Base-by-base conservation (phyloP, 1,140 invertebrate genomes). In the Rhizoglyphus robini region DNA sequence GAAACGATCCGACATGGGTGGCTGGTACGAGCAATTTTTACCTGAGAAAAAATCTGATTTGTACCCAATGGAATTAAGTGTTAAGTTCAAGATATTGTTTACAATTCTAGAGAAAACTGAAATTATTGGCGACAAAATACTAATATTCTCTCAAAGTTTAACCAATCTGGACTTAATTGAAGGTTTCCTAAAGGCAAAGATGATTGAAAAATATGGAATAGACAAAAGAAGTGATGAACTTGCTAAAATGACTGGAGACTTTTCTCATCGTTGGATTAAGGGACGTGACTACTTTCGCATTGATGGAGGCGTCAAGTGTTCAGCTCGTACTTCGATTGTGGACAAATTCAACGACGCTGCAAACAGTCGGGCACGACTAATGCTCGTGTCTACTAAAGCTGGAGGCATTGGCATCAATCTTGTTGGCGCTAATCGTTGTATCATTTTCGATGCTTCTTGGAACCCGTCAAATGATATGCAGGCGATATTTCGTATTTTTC, bases 391-490 rank as follows among this genome's bases (percentile, higher is more conserved):
- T 1, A 98, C 93, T 0, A 83, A 84, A 70, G 96, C 96, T 65
- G 96, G 96, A 41, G 91, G 91, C 4, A 79, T 99, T 20, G 96
- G 93, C 57, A 90, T 94, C 62, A 99, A 99, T 80, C 79, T 99
- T 70, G 30, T 90, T 18, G 90, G 87, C 0, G 95, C 96, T 1
- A 99, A 98, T 77, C 81, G 96, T 65, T 94, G 97, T 0, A 86
- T 99, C 20, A 90, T 99, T 57, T 96, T 99, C 76, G 95, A 98
- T 77, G 91, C 92, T 1, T 93, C 88, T 13, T 99, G 94, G 93
- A 99, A 99, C 81, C 95, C 95, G 4, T 90, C 90, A 0, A 86
- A 95, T 73, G 96, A 99, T 74, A 86, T 90, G n/a, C 96, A 99
- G 79, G 94, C 93, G 72, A 90, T 98, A 69, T 99, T 97, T 78